Base-by-base conservation (phyloP, 2,113 vertebrate genomes). In the Chamaea fasciata region DNA sequence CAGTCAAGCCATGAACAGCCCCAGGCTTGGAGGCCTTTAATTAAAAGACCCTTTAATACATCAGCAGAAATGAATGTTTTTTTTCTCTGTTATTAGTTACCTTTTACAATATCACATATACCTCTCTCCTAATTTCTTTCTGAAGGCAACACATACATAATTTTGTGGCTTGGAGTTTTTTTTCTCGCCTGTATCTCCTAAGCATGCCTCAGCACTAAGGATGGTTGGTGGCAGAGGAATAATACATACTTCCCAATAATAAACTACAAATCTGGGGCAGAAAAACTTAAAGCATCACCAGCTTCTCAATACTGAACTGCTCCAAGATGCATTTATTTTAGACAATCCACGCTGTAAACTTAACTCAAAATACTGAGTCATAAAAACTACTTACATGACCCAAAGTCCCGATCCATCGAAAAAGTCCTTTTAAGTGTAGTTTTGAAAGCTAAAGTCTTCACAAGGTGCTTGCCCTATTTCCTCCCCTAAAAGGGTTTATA, bases 41-140 rank as follows among this genome's bases (percentile, higher is more conserved):
- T 62, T 28, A 13, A 52, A 42, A 39, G 53, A 55, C 5, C 1
- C 9, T 57, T n/a, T 15, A n/a, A 13, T 33, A 41, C 39, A 13
- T 26, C n/a, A 57, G 11, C n/a, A 78, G 14, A 39, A 82, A 50
- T 4, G 0, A 73, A 15, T 22, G 5, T 0, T 5, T 3, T 2
- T 37, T 44, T 55, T 31, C 39, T 49, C 10, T 41, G 14, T 55
- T 27, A 21, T 21, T 37, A 41, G 14, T 11, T 11, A 46, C 12
- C 35, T 75, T 78, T 46, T 64, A 28, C 16, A 1, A 7, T 23
- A 62, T 13, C 41, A 76, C 28, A 68, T 3, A 18, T 26, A 22
- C 6, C 53, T 39, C 33, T 68, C 15, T 63, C 41, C 33, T 56
- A 18, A 33, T 52, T 82, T 81, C 27, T 67, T 84, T 64, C 26